A percentile compares a stretch with the other conserved stretches of the same genome.
Evolutionary conservation across 2,113 vertebrate genomes (phyloP).

Genomic region (Platysteira castanea): DNA sequence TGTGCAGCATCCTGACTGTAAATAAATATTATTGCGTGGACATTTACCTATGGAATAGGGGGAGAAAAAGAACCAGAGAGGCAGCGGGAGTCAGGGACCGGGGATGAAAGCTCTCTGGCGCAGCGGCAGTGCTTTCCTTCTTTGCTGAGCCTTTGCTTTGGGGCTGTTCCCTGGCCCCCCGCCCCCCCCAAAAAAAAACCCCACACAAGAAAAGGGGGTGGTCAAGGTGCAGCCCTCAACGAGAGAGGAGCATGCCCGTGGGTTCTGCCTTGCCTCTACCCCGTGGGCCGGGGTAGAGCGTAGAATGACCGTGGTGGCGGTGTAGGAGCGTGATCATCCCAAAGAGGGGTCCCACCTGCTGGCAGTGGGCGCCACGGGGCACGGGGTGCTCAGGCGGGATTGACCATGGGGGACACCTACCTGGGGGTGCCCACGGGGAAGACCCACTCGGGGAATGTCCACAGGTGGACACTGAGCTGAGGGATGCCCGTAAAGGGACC

Average conservation of each 20-base stretch:
- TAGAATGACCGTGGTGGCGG: accelerated
- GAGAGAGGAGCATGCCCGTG: neutral
- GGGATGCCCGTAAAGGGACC: neutral
- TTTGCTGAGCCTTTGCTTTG: neutral
- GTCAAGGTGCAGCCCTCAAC: neutral
- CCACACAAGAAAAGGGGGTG: neutral
- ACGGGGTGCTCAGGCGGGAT: neutral
- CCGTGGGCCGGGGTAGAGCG: neutral
- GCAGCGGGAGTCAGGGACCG: neutral
- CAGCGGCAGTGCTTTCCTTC: neutral
- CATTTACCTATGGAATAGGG: neutral
- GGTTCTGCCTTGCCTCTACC: neutral
- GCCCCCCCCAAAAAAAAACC: neutral
- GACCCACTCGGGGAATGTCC: neutral
- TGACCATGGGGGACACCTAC: neutral
- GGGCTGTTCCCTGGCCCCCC: neutral
- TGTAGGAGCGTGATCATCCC: too few relatives aligned
- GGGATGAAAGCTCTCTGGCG: constrained; percentile 33
- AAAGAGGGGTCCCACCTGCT: neutral
- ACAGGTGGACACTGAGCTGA: neutral
- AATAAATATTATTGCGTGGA: constrained; percentile 10
- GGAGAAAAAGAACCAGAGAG: neutral
- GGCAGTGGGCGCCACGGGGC: too few relatives aligned
- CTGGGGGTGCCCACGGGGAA: neutral
- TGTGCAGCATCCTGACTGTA: neutral